Conservation (phyloP, 2,797 vertebrate species). For the Pagetopsis macropterus region DNA sequence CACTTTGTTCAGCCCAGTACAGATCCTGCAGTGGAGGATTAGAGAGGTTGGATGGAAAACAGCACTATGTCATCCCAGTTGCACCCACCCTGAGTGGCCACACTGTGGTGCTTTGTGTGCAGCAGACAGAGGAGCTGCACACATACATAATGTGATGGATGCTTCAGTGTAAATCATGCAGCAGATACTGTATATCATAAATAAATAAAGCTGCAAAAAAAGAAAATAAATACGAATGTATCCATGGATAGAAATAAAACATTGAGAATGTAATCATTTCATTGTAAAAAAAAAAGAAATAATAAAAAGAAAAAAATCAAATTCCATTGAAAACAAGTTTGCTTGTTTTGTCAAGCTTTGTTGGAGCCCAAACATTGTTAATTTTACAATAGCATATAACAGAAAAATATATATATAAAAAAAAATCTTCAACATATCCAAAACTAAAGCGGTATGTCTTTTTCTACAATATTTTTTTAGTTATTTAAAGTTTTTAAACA, state of each 20-base stretch:
- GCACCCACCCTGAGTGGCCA: constrained; percentile 68
- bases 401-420: not conserved
- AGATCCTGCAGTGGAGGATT: constrained; percentile 32
- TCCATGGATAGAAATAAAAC: no score
- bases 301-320: not conserved
- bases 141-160: constrained; percentile 7
- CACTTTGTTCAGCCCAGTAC: constrained; percentile 45
- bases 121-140: constrained; percentile 46
- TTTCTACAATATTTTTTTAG: not conserved
- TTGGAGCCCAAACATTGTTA: not conserved
- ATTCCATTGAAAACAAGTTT: not conserved
- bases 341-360: not conserved
- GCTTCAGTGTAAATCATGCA: constrained; percentile 6
- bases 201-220: not conserved
- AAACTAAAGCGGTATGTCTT: not conserved
- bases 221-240: no score
- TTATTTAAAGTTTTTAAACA: not conserved
- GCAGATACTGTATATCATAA: not conserved
- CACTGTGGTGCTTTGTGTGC: constrained; percentile 76
- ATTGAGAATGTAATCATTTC: not conserved
- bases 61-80: constrained; percentile 67
- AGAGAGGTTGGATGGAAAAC: constrained; percentile 69
- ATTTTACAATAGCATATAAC: not conserved
- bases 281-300: not conserved
- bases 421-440: not conserved